Conservation (phyloP, 2,113 vertebrate genomes). For the Nothoprocta perdicaria region DNA sequence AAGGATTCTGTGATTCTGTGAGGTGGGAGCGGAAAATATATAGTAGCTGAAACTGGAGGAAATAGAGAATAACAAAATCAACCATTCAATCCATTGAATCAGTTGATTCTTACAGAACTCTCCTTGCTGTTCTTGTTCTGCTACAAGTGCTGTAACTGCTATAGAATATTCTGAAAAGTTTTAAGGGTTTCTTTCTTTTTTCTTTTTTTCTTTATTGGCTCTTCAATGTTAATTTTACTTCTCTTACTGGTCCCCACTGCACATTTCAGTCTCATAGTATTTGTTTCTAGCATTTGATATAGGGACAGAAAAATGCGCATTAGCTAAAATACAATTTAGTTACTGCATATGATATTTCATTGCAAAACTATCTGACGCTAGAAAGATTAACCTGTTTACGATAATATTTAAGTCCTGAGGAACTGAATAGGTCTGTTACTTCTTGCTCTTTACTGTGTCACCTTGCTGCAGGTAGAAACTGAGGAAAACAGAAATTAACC, state of each 20-base stretch:
- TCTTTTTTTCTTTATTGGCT: neutral
- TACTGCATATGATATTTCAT: constrained; percentile 21
- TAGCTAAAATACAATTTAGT: constrained; percentile 17
- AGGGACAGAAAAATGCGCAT: neutral
- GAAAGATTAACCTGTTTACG: constrained; percentile 69
- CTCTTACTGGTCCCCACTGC: neutral
- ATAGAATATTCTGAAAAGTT: neutral
- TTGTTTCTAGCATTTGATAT: neutral
- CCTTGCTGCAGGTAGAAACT: constrained; percentile 54
- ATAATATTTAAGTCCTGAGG: constrained; percentile 34
- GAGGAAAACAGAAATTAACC: constrained; percentile 56
- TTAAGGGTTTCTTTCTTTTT: neutral
- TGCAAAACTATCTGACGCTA: constrained; percentile 51
- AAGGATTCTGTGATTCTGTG: too few relatives aligned
- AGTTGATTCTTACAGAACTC: too few relatives aligned
- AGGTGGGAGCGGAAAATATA: neutral
- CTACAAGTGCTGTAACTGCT: neutral
- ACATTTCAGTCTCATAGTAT: neutral
- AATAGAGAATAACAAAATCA: neutral
- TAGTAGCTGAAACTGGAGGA: neutral
- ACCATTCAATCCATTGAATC: neutral
- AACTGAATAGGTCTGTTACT: constrained; percentile 27
- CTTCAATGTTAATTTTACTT: neutral
- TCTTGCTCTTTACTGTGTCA: constrained; percentile 36
- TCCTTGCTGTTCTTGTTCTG: neutral